phyloP scores from a whole-genome alignment of 2,888 invertebrate species.

The Drosophila longiperda region DNA sequence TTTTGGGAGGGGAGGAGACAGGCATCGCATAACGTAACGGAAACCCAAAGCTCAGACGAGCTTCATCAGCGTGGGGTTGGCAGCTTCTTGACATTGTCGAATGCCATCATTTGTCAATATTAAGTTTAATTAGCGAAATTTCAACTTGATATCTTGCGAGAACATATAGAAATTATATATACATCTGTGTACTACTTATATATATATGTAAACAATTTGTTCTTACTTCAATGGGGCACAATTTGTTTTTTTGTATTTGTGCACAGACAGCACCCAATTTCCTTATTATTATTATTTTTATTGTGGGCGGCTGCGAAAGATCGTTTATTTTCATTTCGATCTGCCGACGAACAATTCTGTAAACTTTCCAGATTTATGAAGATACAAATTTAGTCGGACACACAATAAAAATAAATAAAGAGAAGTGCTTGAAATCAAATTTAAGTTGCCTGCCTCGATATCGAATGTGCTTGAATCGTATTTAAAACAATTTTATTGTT shows the following conservation, averaged over 20 bases:
- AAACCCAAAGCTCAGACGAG: conserved; percentile 24
- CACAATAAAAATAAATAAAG: neutral
- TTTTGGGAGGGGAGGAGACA: conserved; percentile 19
- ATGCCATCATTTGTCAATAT: conserved; percentile 79
- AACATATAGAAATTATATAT: conserved; percentile 11
- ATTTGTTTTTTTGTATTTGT: conserved; percentile 67
- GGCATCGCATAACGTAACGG: conserved; percentile 27
- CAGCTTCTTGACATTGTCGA: conserved; percentile 68
- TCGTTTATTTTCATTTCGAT: conserved; percentile 62
- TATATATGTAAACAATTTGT: conserved; percentile 36
- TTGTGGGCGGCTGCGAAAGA: conserved; percentile 35
- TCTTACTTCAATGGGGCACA: conserved; percentile 49
- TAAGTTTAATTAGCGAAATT: conserved; percentile 79
- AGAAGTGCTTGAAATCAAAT: conserved; percentile 1
- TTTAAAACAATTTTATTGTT: neutral
- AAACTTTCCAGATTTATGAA: conserved; percentile 43
- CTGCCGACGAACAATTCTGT: conserved; percentile 34
- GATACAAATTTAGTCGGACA: conserved; percentile 22
- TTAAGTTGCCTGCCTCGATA: neutral
- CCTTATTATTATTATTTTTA: conserved; percentile 31
- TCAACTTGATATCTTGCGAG: conserved; percentile 16
- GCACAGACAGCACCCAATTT: conserved; percentile 19
- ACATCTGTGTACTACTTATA: conserved; percentile 6
- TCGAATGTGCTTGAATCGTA: neutral
- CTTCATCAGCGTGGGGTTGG: conserved; percentile 13